These are phyloP conservation scores for Eurystomus glaucurus DNA, from an alignment of 2,797 vertebrate species.

Conservation along the genomic window DNA sequence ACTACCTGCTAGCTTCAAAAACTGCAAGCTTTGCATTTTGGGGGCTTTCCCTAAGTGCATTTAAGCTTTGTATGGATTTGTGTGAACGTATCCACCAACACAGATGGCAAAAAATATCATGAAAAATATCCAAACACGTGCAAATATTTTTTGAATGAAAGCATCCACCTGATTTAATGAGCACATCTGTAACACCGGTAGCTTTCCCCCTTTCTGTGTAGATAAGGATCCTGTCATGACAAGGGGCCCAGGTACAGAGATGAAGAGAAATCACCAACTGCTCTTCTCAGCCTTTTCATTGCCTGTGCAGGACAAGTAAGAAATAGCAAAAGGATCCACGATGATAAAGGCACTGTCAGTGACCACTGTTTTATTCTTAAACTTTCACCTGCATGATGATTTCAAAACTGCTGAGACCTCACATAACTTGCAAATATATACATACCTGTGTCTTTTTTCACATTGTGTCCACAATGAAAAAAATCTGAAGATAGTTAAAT, in stretches of 20 bases:
- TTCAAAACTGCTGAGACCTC: neutral
- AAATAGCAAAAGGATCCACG: neutral
- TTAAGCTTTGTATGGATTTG: neutral
- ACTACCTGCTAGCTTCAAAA: neutral
- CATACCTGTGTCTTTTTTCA: neutral
- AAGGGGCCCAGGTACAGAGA: neutral
- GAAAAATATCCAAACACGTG: neutral
- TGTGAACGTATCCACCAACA: neutral
- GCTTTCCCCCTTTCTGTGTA: neutral
- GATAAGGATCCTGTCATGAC: neutral
- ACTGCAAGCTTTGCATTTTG: neutral
- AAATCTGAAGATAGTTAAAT: neutral
- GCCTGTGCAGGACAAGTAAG: neutral
- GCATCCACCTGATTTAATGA: neutral
- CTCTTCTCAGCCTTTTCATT: neutral
- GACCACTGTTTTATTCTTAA: neutral
- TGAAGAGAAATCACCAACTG: neutral
- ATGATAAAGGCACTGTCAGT: neutral
- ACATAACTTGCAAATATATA: neutral
- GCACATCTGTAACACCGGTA: neutral
- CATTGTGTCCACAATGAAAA: neutral
- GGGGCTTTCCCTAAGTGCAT: neutral
- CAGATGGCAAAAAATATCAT: neutral
- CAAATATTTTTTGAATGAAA: constrained; percentile 21
- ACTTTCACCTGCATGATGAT: neutral